phyloP scores from a whole-genome alignment of 2,113 vertebrate genomes.

The Mastomys natalensis region DNA sequence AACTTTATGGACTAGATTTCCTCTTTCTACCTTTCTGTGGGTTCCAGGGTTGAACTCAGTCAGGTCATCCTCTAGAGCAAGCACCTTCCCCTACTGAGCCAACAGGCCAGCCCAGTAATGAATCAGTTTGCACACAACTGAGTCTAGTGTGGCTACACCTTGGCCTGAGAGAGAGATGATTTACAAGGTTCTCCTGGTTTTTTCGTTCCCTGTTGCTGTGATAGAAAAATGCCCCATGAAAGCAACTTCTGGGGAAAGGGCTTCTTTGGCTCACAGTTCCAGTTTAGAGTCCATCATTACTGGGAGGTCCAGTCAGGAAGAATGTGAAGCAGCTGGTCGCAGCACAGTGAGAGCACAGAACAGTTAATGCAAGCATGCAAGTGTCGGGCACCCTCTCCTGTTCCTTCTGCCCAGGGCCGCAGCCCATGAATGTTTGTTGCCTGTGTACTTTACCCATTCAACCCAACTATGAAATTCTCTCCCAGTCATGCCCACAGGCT shows the following conservation, averaged over 20 bases:
- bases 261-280: neutral
- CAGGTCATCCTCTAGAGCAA: too few relatives aligned
- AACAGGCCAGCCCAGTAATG: neutral
- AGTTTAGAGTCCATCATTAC: neutral
- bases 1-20: neutral
- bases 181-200: neutral
- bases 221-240: too few relatives aligned
- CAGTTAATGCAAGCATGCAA: neutral
- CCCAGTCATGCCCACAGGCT: neutral
- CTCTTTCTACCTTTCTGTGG: neutral
- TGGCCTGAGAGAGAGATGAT: conserved; percentile 72
- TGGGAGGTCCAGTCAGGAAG: neutral
- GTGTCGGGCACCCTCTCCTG: neutral
- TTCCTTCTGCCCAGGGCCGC: neutral
- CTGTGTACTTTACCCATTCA: neutral
- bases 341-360: neutral
- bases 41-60: neutral
- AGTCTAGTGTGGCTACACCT: conserved; percentile 77
- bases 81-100: neutral
- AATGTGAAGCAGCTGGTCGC: neutral
- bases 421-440: neutral
- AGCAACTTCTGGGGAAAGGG: neutral
- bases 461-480: neutral
- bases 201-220: neutral
- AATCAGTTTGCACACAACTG: conserved; percentile 73